Evolutionary conservation across 2,888 invertebrate genomes (phyloP), one percentile per base, ranked within the genome.

Genomic region (Camponotus fellah): DNA sequence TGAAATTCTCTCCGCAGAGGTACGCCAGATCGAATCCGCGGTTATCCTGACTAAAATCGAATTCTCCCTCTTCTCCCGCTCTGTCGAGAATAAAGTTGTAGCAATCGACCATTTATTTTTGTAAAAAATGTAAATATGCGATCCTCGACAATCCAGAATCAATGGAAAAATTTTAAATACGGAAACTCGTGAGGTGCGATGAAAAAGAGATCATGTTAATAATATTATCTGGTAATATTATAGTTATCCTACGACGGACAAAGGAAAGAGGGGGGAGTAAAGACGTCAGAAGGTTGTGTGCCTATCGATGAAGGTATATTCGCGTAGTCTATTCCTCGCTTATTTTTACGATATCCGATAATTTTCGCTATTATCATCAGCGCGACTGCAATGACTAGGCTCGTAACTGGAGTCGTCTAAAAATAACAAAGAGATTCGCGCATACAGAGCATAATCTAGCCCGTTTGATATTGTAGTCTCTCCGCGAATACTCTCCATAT

Each of bases 331-430:
- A 21, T 37, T 53, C 65, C 6, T 26, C 43, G 79, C 43, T 79
- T 71, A 79, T 79, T 79, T 79, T 71, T 79, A 71, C 58, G 58
- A 79, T 79, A 69, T 69, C 69, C 77, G 77, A 79, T 79, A 58
- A 58, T 79, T 79, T 79, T 79, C 21, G 26, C 53, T 56, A n/a
- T 53, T 65, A 37, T 14, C 53, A 34, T 21, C 53, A 49, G 14
- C 21, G 4, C 32, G 60, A 17, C 12, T 34, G 34, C 6, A 43
- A 21, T 17, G 62, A 37, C 6, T 34, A 64, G 34, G 3, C 10
- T 37, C 34, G 53, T 40, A 40, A 37, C 37, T 21, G 14, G 8
- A 37, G 17, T 0, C 3, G 21, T 65, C 14, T 40, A 65, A 10
- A 8, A 32, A 56, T 14, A 5, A 40, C 9, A 32, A 66, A 4